These are phyloP conservation scores for Hymenochirus boettgeri DNA, from an alignment of 2,113 vertebrate species.

Conservation along the genomic window DNA sequence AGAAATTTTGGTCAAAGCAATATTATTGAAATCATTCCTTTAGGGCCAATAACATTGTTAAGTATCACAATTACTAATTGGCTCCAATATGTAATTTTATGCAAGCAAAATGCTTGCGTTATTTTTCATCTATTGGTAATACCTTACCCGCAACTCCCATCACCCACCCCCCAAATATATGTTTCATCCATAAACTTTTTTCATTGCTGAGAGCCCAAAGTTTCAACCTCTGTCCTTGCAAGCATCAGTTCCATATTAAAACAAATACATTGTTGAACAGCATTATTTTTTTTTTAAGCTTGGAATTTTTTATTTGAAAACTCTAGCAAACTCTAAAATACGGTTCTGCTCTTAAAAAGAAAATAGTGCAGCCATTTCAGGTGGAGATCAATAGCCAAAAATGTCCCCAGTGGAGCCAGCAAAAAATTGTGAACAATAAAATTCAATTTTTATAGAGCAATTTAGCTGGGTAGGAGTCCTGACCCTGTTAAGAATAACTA, in stretches of 20 bases:
- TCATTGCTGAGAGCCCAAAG: too few species aligned
- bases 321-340: background rate
- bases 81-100: too few species aligned
- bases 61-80: too few species aligned
- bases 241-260: background rate
- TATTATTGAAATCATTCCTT: too few species aligned
- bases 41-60: too few species aligned
- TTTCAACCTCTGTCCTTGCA: background rate
- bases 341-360: constrained; percentile 17
- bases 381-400: constrained; percentile 40
- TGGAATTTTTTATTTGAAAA: background rate
- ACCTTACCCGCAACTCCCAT: too few species aligned
- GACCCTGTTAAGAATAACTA: constrained; percentile 43
- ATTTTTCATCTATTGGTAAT: too few species aligned
- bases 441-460: constrained; percentile 41
- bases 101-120: too few species aligned
- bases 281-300: background rate
- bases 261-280: background rate
- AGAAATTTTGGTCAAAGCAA: too few species aligned
- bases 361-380: constrained; percentile 27
- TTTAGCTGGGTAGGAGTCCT: constrained; percentile 40
- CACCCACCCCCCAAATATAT: too few species aligned
- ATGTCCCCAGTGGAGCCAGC: constrained; percentile 38
- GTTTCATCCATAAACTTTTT: too few species aligned
- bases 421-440: constrained; percentile 40